Base-by-base conservation (phyloP, 1,140 invertebrate genomes). In the Micrasema minimum region DNA sequence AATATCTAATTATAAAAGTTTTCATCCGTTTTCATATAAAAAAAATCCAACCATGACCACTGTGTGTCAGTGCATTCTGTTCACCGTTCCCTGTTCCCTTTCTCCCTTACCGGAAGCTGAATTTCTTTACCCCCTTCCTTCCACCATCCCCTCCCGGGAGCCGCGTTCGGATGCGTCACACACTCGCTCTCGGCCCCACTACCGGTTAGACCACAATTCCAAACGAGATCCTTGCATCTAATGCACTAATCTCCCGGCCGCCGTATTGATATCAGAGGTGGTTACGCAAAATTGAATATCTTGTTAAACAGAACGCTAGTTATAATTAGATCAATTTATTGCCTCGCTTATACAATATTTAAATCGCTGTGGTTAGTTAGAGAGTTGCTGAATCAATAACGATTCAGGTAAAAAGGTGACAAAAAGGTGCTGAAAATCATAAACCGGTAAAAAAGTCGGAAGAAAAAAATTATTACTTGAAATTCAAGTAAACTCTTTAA, bases 161-260 rank as follows among this genome's bases (percentile, higher is more conserved):
- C n/a, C 11, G 50, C 20, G 20, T 41, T 59, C 1, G 38, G 31
- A 55, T 61, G 57, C 57, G 57, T 61, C 57, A 10, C 23, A 3
- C 4, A 61, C 37, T 37, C 38, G 7, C 35, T 12, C 5, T 22
- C 16, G 16, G 7, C 9, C 20, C 11, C 22, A 31, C 51, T 55
- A 55, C 51, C 51, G 57, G 57, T 61, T 61, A 23, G 57, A 43
- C 57, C 18, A 16, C 57, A 61, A 61, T 61, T 61, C 9, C 57
- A 20, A 43, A 23, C 57, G 57, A 61, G 57, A 41, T 61, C 38
- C 20, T 18, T 11, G 22, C 57, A 61, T 22, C 57, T 61, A 18
- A 43, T 61, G 57, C 57, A 61, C 38, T 43, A 61, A 38, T 61
- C 57, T 61, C 57, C 38, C 14, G 9, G 38, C 26, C 38, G 35